Percentiles rank a stretch among this genome's conserved stretches.
phyloP scores from a whole-genome alignment of 2,888 invertebrate species.

The Meliscaeva auricollis region DNA sequence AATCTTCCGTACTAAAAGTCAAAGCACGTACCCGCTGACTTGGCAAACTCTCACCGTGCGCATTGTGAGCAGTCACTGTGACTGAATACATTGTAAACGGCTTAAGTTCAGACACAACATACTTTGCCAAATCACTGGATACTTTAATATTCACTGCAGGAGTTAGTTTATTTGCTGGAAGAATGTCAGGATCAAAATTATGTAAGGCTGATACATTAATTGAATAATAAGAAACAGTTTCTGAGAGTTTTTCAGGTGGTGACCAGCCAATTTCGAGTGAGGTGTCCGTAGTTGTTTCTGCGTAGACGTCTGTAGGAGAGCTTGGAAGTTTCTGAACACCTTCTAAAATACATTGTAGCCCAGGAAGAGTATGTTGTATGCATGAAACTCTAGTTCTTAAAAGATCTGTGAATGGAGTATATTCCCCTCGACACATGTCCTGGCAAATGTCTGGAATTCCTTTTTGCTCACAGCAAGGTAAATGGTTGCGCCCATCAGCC shows the following conservation, averaged over 20 bases:
- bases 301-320: constrained; percentile 89
- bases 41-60: constrained; percentile 91
- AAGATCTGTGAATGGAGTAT: constrained; percentile 92
- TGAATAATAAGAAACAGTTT: constrained; percentile 88
- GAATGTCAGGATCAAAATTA: constrained; percentile 86
- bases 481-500: constrained; percentile 93
- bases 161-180: constrained; percentile 63
- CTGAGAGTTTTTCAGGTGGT: constrained; percentile 87
- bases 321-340: constrained; percentile 90
- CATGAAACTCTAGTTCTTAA: constrained; percentile 94
- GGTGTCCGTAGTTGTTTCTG: constrained; percentile 90
- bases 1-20: constrained; percentile 86
- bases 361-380: constrained; percentile 92
- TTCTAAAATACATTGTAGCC: constrained; percentile 92
- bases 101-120: constrained; percentile 84
- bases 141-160: constrained; percentile 84
- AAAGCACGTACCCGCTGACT: constrained; percentile 90
- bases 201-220: constrained; percentile 90
- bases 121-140: constrained; percentile 8
- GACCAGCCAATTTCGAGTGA: constrained; percentile 90
- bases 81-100: constrained; percentile 94
- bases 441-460: constrained; percentile 93
- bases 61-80: constrained; percentile 89
- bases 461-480: constrained; percentile 93
- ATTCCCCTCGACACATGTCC: constrained; percentile 93